Base-by-base conservation (phyloP, 2,113 vertebrate species). In the Echinops telfairi region DNA sequence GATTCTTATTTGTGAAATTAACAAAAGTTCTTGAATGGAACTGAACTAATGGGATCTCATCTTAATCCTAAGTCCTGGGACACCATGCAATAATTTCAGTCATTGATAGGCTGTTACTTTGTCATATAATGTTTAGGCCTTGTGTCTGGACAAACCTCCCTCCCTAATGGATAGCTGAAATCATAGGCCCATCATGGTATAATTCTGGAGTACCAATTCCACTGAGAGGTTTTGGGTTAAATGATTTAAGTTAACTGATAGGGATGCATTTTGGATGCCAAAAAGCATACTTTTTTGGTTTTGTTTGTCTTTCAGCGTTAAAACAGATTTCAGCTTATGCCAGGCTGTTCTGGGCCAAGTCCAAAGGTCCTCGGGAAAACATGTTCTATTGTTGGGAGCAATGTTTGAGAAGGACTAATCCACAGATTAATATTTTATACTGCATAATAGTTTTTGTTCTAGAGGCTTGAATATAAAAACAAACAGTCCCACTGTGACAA, bases 121-220 rank as follows among this genome's bases (percentile, higher is more conserved):
- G 31, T 68, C 77, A 83, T 40, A 20, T n/a, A 66, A 73, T 75
- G 91, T 88, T 91, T 73, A 83, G 75, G 80, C 57, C 57, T 57
- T 71, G 33, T 25, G 4, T 68, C 27, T 20, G 31, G 47, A 31
- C 14, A 58, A 79, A 57, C 29, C 38, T 20, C 33, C 40, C 16
- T 12, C 68, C 15, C 2, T 14, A 79, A 64, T 40, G 53, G 60
- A 20, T 73, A 64, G 64, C 78, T 78, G n/a, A 62, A 79, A 57
- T 85, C 57, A 64, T 11, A 80, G 19, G 58, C 70, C 31, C 58
- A 38, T 58, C 36, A 58, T 29, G 12, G 38, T 36, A 4, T 53
- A 33, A 43, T 77, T 19, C 15, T 77, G 17, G 17, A 78, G 7
- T 82, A 77, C 57, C 20, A 78, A 36, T 58, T 66, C 77, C 20